Evolutionary conservation across 2,888 invertebrate species (phyloP), one percentile per base, ranked within the genome.

Genomic region (Theristus sp.): DNA sequence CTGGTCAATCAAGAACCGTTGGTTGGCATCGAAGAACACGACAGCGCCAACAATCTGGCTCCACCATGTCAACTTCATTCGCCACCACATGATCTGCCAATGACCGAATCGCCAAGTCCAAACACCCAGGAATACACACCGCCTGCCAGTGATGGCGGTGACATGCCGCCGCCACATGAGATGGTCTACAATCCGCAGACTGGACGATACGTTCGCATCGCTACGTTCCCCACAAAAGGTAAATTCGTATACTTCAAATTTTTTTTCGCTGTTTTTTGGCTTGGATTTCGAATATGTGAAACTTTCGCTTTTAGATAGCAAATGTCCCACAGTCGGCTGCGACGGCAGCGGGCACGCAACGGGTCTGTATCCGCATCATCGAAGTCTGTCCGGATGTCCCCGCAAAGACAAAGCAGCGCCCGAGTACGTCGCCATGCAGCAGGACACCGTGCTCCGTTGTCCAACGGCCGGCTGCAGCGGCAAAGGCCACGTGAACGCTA

Each of bases 301-400:
- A 38, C 38, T 17, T 38, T 38, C 10, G 17, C 17, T 38, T 38
- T 6, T 17, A 38, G 38, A 38, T 17, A 38, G 38, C 65, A 91
- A 90, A 79, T 93, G 91, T 75, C 91, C 90, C 17, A 91, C 90
- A 0, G 89, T 89, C 0, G 91, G 91, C 56, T 94, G 93, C 77
- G 93, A 94, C 76, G 93, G 93, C 56, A 89, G 91, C 54, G 94
- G 94, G 57, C 94, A 94, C 80, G 89, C 93, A 66, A 94, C 93
- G 52, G 93, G 94, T 62, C 94, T 94, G 81, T 94, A 96, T 78
- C 89, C 93, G 61, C 93, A 93, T 24, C 94, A 94, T 76, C 84
- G 94, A 69, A 91, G 90, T 72, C 82, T 94, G 62, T 91, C 91
- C 57, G 94, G 94, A 60, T 94, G 94, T 78, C 94, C 94, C 58